Conservation (phyloP, 2,113 vertebrate genomes). For the Silurus asotus region DNA sequence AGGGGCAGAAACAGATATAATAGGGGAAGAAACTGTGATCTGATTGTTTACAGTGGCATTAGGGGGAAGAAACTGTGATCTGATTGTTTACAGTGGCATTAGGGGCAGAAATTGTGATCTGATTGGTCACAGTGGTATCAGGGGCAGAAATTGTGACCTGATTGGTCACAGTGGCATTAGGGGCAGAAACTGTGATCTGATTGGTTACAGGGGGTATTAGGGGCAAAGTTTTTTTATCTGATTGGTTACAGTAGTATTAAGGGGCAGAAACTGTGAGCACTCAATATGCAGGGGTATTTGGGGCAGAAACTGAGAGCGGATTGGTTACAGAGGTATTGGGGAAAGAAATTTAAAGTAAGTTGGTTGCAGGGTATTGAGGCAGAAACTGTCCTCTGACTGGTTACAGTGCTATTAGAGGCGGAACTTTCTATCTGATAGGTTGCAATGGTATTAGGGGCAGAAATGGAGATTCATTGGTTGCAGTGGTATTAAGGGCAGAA, state of each 20-base stretch:
- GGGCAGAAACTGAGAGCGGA: not conserved
- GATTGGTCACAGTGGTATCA: not conserved
- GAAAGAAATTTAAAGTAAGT: too few relatives aligned
- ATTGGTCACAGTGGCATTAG: not conserved
- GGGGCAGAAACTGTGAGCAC: not conserved
- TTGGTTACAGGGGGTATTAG: not conserved
- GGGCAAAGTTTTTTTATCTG: not conserved
- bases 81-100: not conserved
- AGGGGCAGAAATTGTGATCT: not conserved
- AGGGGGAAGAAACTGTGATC: not conserved
- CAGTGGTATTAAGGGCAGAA: too few relatives aligned
- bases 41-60: not conserved
- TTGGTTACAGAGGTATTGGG: not conserved
- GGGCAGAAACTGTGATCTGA: not conserved
- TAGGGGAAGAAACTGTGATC: not conserved
- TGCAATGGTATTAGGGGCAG: too few relatives aligned
- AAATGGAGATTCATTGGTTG: too few relatives aligned
- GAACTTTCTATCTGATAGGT: too few relatives aligned
- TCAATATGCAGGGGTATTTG: not conserved
- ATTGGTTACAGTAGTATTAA: not conserved
- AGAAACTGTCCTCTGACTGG: not conserved
- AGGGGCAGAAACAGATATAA: not conserved
- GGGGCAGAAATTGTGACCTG: not conserved
- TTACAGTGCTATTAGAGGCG: too few relatives aligned
- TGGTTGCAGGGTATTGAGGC: not conserved